These are phyloP conservation scores for Drosophila arawakana DNA, from an alignment of 1,140 invertebrate species.

Conservation along the genomic window DNA sequence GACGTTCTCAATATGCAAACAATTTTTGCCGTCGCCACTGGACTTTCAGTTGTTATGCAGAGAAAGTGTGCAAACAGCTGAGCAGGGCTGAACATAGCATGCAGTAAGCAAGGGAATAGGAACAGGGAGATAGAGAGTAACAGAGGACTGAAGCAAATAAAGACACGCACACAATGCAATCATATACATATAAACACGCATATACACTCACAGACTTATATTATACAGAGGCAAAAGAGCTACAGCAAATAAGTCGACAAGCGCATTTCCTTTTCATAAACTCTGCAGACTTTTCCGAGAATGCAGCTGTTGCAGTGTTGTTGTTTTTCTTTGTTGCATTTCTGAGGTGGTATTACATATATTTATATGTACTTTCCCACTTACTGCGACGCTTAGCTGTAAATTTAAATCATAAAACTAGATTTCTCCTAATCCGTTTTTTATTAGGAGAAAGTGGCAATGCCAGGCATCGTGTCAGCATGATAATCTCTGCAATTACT, in stretches of 20 bases:
- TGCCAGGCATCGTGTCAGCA: slow-evolving; percentile 2
- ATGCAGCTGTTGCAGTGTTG: slow-evolving; percentile 25
- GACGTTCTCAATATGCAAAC: slow-evolving; percentile 48
- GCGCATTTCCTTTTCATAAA: slow-evolving; percentile 58
- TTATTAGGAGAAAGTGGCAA: slow-evolving; percentile 13
- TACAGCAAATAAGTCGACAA: slow-evolving; percentile 43
- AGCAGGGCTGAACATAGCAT: neutral
- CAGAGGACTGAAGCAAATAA: slow-evolving; percentile 22
- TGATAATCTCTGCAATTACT: neutral
- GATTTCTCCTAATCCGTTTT: slow-evolving; percentile 9
- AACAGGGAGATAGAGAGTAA: neutral
- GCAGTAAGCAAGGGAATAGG: slow-evolving; percentile 8
- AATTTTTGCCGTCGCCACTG: slow-evolving; percentile 16
- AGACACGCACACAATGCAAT: neutral
- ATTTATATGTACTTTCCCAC: neutral
- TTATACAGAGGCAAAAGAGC: slow-evolving; percentile 37
- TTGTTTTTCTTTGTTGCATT: slow-evolving; percentile 6
- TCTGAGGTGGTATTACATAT: slow-evolving; percentile 4
- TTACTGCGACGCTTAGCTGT: slow-evolving; percentile 1
- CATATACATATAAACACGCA: neutral
- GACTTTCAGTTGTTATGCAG: slow-evolving; percentile 18
- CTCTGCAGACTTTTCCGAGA: slow-evolving; percentile 54
- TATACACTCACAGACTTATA: slow-evolving; percentile 3
- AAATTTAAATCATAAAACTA: slow-evolving; percentile 40
- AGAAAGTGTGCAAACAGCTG: slow-evolving; percentile 60